These are phyloP conservation scores for Philopotamus ludificatus DNA, from an alignment of 1,140 invertebrate genomes.

Conservation along the genomic window DNA sequence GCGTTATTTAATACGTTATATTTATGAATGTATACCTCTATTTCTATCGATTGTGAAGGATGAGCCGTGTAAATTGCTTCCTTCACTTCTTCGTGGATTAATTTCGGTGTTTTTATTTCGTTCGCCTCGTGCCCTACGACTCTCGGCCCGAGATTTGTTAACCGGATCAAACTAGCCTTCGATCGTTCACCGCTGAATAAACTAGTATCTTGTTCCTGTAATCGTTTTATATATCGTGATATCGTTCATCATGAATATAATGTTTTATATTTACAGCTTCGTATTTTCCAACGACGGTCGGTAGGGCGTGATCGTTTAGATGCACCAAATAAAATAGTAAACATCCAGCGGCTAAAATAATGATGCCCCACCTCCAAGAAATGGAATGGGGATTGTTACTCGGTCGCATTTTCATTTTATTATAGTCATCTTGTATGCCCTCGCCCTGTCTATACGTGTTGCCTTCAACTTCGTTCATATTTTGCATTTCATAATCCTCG, in stretches of 20 bases:
- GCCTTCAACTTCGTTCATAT: too few relatives aligned
- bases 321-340: slow-evolving; percentile 29
- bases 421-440: too few relatives aligned
- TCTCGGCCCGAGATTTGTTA: slow-evolving; percentile 27
- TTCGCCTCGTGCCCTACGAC: slow-evolving; percentile 28
- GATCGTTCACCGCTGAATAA: slow-evolving; percentile 37
- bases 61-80: slow-evolving; percentile 10
- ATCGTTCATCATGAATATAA: neutral
- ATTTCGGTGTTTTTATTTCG: slow-evolving; percentile 14
- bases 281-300: slow-evolving; percentile 3
- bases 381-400: neutral
- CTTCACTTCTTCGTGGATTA: slow-evolving; percentile 23
- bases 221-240: neutral
- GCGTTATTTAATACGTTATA: too few relatives aligned
- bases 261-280: neutral
- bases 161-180: slow-evolving; percentile 8
- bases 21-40: too few relatives aligned
- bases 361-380: slow-evolving; percentile 18
- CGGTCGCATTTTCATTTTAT: too few relatives aligned
- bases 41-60: slow-evolving; percentile 20
- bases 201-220: slow-evolving; percentile 1
- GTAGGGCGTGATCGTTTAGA: slow-evolving; percentile 18
- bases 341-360: slow-evolving; percentile 8
- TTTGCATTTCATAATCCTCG: too few relatives aligned
- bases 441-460: too few relatives aligned